A percentile compares a stretch with the other conserved stretches of the same genome.
These are phyloP conservation scores for Orientallactaga sibirica DNA, from an alignment of 2,797 vertebrate species.

Conservation along the genomic window DNA sequence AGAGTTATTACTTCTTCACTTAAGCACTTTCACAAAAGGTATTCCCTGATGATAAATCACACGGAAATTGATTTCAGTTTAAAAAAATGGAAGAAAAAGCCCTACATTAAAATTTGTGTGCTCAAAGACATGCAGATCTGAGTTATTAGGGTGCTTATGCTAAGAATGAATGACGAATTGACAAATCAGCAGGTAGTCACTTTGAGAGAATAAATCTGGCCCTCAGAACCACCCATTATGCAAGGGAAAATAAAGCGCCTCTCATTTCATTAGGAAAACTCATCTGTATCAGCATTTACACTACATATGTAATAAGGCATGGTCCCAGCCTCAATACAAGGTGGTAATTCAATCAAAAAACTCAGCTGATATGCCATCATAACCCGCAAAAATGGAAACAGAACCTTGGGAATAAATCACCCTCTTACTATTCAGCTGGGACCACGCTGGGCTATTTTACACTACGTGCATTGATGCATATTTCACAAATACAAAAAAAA, in stretches of 20 bases:
- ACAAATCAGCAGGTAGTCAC: slow-evolving; percentile 77
- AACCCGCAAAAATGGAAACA: slow-evolving; percentile 81
- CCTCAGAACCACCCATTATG: slow-evolving; percentile 74
- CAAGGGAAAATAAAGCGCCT: slow-evolving; percentile 76
- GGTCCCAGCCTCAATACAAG: slow-evolving; percentile 80
- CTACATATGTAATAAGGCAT: slow-evolving; percentile 85
- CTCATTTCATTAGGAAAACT: slow-evolving; percentile 83
- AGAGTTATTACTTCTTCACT: slow-evolving; percentile 75
- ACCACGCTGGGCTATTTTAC: slow-evolving; percentile 71
- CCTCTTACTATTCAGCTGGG: slow-evolving; percentile 78
- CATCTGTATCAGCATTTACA: slow-evolving; percentile 81
- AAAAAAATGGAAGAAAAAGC: slow-evolving; percentile 61
- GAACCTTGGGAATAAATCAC: slow-evolving; percentile 74
- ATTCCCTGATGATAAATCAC: slow-evolving; percentile 78
- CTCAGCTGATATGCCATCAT: slow-evolving; percentile 77
- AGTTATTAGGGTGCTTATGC: slow-evolving; percentile 74
- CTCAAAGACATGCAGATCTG: slow-evolving; percentile 57
- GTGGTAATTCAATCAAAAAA: slow-evolving; percentile 82
- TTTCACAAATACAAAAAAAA: slow-evolving; percentile 73
- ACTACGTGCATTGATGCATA: slow-evolving; percentile 65
- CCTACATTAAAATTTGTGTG: slow-evolving; percentile 74
- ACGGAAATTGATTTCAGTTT: slow-evolving; percentile 79
- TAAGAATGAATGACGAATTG: slow-evolving; percentile 79
- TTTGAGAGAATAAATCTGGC: slow-evolving; percentile 76
- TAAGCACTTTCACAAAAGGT: slow-evolving; percentile 57